Percentiles rank a stretch among this genome's conserved stretches.
Evolutionary conservation across 92 coral and sea anemone genomes (phyloP).

Genomic region (Galaxea fascicularis): DNA sequence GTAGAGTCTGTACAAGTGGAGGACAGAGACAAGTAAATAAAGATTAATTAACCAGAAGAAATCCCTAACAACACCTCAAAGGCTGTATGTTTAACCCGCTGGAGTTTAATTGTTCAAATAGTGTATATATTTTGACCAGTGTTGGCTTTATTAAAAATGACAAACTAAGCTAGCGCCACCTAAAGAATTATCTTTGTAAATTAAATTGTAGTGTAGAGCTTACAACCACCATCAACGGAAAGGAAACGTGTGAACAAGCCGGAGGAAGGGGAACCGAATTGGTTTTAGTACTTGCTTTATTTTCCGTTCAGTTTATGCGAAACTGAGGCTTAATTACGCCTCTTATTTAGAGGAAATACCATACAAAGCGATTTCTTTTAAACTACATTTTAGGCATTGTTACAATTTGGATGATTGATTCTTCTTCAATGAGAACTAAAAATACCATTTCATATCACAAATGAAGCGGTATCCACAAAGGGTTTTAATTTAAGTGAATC

Average conservation of each 20-base stretch:
- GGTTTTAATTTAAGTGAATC: constrained; percentile 45
- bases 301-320: constrained; percentile 49
- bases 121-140: constrained; percentile 50
- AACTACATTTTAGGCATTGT: constrained; percentile 47
- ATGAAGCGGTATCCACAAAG: constrained; percentile 57
- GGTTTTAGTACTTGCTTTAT: constrained; percentile 54
- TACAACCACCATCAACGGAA: constrained; percentile 37
- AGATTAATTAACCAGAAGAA: constrained; percentile 81
- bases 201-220: constrained; percentile 58
- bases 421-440: constrained; percentile 53
- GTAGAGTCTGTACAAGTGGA: constrained; percentile 45
- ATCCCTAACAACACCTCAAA: constrained; percentile 83
- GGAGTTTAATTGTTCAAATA: constrained; percentile 73
- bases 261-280: constrained; percentile 33
- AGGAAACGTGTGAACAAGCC: constrained; percentile 40
- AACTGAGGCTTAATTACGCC: constrained; percentile 52
- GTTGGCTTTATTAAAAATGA: constrained; percentile 67
- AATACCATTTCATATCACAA: constrained; percentile 34
- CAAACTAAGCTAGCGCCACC: constrained; percentile 59
- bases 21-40: constrained; percentile 79
- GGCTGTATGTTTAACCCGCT: constrained; percentile 80
- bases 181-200: constrained; percentile 58
- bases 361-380: constrained; percentile 42
- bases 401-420: constrained; percentile 34
- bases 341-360: constrained; percentile 47